These are phyloP conservation scores for Pissodes strobi DNA, from an alignment of 1,140 invertebrate species.

Conservation along the genomic window DNA sequence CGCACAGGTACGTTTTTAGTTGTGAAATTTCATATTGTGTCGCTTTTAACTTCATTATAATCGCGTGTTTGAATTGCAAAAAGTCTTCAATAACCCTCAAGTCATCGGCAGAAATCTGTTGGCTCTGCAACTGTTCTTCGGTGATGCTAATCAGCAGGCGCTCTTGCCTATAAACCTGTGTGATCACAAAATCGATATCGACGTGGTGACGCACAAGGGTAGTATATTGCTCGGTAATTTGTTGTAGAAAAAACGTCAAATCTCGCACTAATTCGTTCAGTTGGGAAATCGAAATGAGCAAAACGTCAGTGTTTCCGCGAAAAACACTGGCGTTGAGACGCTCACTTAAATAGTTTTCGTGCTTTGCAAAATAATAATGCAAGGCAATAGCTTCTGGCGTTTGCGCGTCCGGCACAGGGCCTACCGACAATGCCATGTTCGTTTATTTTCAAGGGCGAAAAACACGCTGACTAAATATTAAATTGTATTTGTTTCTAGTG, in stretches of 20 bases:
- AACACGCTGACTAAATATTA: no score
- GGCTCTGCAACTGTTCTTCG: background rate
- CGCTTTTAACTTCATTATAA: background rate
- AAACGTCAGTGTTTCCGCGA: no score
- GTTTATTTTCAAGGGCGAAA: no score
- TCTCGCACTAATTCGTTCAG: background rate
- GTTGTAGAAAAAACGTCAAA: background rate
- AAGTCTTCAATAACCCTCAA: background rate
- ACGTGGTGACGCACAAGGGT: no score
- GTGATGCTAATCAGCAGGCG: background rate
- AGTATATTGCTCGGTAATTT: background rate
- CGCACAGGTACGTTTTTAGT: background rate
- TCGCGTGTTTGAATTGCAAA: background rate
- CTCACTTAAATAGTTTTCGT: no score
- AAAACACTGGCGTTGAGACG: no score
- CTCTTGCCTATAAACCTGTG: background rate
- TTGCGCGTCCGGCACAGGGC: no score
- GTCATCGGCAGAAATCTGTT: background rate
- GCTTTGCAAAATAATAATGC: no score
- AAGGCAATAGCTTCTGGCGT: no score
- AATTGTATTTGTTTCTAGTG: no score
- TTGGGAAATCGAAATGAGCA: background rate
- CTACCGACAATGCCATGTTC: no score
- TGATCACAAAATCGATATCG: no score
- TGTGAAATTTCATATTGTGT: conserved; percentile 2